Evolutionary conservation across 2,113 vertebrate species (phyloP), one percentile per base, ranked within the genome.

Genomic region (Gopherus evgoodei): DNA sequence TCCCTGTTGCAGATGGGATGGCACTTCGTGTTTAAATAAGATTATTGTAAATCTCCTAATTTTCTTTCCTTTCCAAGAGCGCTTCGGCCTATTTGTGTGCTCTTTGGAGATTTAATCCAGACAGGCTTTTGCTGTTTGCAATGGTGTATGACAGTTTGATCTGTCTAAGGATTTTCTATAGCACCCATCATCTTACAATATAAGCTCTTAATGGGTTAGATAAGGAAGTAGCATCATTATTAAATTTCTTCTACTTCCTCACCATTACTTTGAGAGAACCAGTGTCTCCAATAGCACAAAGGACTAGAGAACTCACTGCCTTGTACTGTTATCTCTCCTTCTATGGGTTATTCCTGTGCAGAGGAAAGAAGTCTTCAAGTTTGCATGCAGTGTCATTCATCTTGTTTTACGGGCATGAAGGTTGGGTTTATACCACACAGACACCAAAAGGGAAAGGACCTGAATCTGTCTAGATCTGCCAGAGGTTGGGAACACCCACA

Each of bases 91-190:
- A 4, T 76, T 44, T 76, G 65, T 78, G 24, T 81, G 25, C 11
- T 47, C 35, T 88, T 65, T 22, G 29, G 19, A 91, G 83, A 59
- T 94, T 93, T 95, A 84, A 31, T 38, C 44, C 31, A 94, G 79
- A 35, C 8, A 38, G 69, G 10, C n/a, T 22, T 72, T 72, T 72
- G 17, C 69, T 38, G 21, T 42, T 38, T 72, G 17, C 19, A 38
- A 9, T 72, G 16, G 69, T 72, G 35, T 72, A 38, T 72, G 69
- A 38, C 59, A 62, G 19, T 38, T 22, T 38, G n/a, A 72, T 24
- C n/a, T 38, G 19, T 22, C n/a, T 22, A 42, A 10, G 65, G 31
- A 35, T 19, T 69, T 69, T n/a, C 31, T 35, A n/a, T n/a, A 69
- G 65, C 19, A 72, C 35, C 35, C 65, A 38, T 62, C 27, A 62